Evolutionary conservation across 2,113 vertebrate species (phyloP), one percentile per base, ranked within the genome.

Genomic region (Neolamprologus caudopunctatus): DNA sequence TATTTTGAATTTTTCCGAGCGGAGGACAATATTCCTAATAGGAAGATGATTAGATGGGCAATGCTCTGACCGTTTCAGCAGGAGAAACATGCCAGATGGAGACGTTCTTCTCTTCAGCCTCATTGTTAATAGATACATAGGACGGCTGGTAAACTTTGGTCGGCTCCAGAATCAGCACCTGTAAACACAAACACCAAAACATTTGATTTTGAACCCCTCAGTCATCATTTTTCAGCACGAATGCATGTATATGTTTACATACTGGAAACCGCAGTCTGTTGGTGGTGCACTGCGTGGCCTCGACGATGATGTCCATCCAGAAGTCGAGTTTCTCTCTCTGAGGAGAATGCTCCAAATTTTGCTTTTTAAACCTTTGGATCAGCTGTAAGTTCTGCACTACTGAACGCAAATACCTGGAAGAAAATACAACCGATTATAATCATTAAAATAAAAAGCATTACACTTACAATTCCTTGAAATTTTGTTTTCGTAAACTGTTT

Each of bases 221-320:
- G 13, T 8, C 4, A 10, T 6, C 3, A 7, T n/a, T 10, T 31
- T 14, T 7, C 17, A 31, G 28, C 17, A 7, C 2, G 4, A 7
- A 10, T 24, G 8, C 12, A 28, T 24, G 19, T 4, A 51, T 19
- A 16, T 11, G 61, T 80, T 90, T 95, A 51, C 10, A 94, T 97
- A 99, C 98, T 45, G 98, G 98, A 96, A 99, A 99, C 85, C 98
- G 97, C 86, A 98, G 96, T 83, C 98, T 97, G 51, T 97, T 97
- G 73, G 97, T 97, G 88, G 96, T 97, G 85, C 96, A 92, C 81
- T 97, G 97, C 9, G 98, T 98, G 88, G 98, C 97, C 91, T 99
- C 98, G 45, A 98, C 98, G 61, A 99, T 98, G 88, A 99, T 97
- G 94, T 99, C 98, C 96, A 99, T 97, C 99, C 99, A 99, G 96